Evolutionary conservation across 92 coral and sea anemone species (phyloP).

Genomic region (Anthopleura xanthogrammica): DNA sequence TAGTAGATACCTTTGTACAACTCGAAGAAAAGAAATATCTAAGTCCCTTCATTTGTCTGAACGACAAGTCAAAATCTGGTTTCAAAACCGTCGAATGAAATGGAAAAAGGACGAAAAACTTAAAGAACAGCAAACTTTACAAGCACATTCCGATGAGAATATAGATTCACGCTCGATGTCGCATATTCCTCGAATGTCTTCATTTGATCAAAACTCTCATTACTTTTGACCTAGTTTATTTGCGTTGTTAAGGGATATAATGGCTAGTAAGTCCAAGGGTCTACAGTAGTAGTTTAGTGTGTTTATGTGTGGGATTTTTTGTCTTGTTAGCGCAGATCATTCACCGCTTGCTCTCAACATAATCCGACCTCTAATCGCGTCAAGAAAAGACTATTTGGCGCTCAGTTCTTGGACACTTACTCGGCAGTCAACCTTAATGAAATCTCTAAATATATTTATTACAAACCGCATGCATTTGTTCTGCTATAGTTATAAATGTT

Average conservation of each 20-base stretch:
- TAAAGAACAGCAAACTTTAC: constrained; percentile 48
- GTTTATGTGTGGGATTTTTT: constrained; percentile 21
- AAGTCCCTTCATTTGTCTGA: constrained; percentile 81
- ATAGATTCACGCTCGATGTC: constrained; percentile 7
- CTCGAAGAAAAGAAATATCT: constrained; percentile 91
- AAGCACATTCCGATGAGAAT: constrained; percentile 18
- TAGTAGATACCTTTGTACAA: constrained; percentile 86
- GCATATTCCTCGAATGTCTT: constrained; percentile 25
- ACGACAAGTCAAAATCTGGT: constrained; percentile 96
- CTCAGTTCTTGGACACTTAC: constrained; percentile 11
- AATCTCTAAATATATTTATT: background rate
- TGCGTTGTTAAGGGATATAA: background rate
- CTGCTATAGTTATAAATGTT: background rate
- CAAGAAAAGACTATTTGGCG: constrained; percentile 31
- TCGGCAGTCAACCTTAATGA: background rate
- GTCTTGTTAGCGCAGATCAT: constrained; percentile 65
- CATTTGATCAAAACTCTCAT: background rate
- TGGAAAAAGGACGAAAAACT: constrained; percentile 93
- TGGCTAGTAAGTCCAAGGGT: background rate
- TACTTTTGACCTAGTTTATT: background rate
- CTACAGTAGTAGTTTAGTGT: constrained; percentile 3
- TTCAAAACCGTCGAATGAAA: constrained; percentile 96
- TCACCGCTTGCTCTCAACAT: constrained; percentile 51
- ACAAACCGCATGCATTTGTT: background rate
- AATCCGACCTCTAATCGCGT: constrained; percentile 36